A percentile compares a stretch with the other conserved stretches of the same genome.
These are phyloP conservation scores for Pteronura brasiliensis DNA, from an alignment of 2,113 vertebrate genomes.

Conservation along the genomic window DNA sequence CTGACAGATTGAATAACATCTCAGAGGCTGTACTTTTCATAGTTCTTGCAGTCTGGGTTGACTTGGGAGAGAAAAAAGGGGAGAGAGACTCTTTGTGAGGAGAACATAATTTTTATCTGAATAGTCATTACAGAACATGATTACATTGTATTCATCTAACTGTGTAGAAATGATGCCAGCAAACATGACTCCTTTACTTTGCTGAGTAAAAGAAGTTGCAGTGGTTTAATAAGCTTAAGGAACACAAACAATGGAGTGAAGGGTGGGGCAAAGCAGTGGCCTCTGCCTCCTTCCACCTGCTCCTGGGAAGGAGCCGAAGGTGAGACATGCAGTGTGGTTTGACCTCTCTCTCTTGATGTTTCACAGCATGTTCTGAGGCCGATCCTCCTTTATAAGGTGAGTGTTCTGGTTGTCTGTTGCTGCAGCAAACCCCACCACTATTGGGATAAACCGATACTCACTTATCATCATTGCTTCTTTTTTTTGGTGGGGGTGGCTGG, in stretches of 20 bases:
- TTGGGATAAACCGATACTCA: fast-evolving
- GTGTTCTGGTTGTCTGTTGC: fast-evolving
- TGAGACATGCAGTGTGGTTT: fast-evolving
- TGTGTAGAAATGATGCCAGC: slow-evolving; percentile 33
- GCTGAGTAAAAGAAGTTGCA: slow-evolving; percentile 44
- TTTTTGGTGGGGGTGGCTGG: neutral
- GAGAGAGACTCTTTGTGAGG: neutral
- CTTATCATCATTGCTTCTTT: fast-evolving
- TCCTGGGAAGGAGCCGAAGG: neutral
- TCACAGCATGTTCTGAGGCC: neutral
- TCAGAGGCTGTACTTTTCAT: slow-evolving; percentile 57
- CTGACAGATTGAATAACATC: slow-evolving; percentile 28
- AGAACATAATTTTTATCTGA: neutral
- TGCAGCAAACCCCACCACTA: fast-evolving
- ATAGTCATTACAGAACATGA: neutral
- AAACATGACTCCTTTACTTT: slow-evolving; percentile 13
- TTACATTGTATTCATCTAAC: slow-evolving; percentile 1
- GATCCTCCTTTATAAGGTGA: neutral
- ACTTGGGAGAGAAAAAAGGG: slow-evolving; percentile 36
- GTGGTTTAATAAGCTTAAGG: slow-evolving; percentile 53
- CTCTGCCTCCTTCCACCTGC: neutral
- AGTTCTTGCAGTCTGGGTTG: neutral
- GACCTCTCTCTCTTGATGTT: neutral
- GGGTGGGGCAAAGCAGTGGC: neutral
- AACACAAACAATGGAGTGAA: slow-evolving; percentile 48